A percentile compares a stretch with the other conserved stretches of the same genome.
These are phyloP conservation scores for human (Homo sapiens) DNA, from an alignment of 2,113 vertebrate species.

Conservation along the genomic window DNA sequence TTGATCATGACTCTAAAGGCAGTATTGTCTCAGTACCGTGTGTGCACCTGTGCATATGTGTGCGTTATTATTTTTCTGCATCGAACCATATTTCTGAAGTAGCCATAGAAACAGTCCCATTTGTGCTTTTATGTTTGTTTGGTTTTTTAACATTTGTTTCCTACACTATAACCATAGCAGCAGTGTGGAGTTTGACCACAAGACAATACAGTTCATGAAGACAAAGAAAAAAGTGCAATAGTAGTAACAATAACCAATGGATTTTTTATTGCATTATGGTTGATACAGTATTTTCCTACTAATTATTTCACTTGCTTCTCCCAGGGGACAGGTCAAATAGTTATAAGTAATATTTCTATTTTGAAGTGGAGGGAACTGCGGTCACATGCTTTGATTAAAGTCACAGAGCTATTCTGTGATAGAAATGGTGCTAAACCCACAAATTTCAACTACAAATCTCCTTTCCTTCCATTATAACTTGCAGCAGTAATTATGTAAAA, in stretches of 20 bases:
- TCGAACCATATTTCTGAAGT: neutral
- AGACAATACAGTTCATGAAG: neutral
- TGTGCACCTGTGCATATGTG: neutral
- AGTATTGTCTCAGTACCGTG: accelerated
- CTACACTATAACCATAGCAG: neutral
- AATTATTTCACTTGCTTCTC: neutral
- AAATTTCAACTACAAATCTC: neutral
- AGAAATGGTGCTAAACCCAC: neutral
- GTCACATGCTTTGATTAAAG: constrained; percentile 42
- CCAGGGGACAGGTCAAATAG: constrained; percentile 27
- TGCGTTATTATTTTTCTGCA: neutral
- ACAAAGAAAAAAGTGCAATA: neutral
- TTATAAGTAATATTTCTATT: constrained; percentile 44
- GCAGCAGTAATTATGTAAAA: neutral
- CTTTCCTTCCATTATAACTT: neutral
- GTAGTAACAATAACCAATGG: neutral
- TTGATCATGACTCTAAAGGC: neutral
- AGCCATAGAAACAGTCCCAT: neutral
- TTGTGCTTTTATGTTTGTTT: neutral
- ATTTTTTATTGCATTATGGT: constrained; percentile 28
- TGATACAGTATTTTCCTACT: constrained; percentile 51
- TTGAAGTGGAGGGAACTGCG: neutral
- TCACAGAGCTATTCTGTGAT: neutral
- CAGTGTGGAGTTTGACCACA: neutral
- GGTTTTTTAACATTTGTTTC: neutral